Evolutionary conservation across 2,113 vertebrate genomes (phyloP).

Genomic region (Nothoprocta pentlandii): DNA sequence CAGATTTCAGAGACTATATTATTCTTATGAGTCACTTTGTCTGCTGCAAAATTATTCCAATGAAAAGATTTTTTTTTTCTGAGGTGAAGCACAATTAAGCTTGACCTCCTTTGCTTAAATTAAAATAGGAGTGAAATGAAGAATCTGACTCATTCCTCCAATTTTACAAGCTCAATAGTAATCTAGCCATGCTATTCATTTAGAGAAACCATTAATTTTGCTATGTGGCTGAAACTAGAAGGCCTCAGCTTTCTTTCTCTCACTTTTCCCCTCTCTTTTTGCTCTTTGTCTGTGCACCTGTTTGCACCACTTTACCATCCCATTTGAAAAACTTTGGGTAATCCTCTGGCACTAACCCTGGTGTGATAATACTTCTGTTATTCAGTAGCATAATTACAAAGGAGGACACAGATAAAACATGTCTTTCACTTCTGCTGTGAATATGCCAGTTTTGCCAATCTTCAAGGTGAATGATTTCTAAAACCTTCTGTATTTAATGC

Average conservation of each 20-base stretch:
- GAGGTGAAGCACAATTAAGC: conserved; percentile 74
- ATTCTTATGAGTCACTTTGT: conserved; percentile 66
- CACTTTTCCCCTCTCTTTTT: conserved; percentile 79
- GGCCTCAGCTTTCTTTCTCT: conserved; percentile 89
- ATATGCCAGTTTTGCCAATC: conserved; percentile 75
- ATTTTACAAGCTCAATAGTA: conserved; percentile 85
- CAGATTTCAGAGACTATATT: conserved; percentile 68
- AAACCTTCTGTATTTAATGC: conserved; percentile 74
- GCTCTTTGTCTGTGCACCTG: conserved; percentile 95
- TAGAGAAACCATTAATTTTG: conserved; percentile 87
- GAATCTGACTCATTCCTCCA: conserved; percentile 82
- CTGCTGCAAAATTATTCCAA: conserved; percentile 74
- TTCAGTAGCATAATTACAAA: conserved; percentile 93
- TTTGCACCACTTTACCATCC: conserved; percentile 93
- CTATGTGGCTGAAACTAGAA: conserved; percentile 82
- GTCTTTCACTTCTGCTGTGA: conserved; percentile 77
- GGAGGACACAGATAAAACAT: conserved; percentile 84
- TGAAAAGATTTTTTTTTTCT: conserved; percentile 69
- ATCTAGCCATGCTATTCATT: conserved; percentile 84
- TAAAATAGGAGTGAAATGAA: conserved; percentile 79
- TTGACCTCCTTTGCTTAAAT: conserved; percentile 75
- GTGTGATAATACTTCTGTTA: conserved; percentile 94
- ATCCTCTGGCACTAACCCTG: conserved; percentile 94
- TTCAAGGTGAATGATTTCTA: conserved; percentile 77
- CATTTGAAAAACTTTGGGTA: conserved; percentile 93